Evolutionary conservation across 2,113 vertebrate species (phyloP).

Genomic region (Diphyllodes magnificus): DNA sequence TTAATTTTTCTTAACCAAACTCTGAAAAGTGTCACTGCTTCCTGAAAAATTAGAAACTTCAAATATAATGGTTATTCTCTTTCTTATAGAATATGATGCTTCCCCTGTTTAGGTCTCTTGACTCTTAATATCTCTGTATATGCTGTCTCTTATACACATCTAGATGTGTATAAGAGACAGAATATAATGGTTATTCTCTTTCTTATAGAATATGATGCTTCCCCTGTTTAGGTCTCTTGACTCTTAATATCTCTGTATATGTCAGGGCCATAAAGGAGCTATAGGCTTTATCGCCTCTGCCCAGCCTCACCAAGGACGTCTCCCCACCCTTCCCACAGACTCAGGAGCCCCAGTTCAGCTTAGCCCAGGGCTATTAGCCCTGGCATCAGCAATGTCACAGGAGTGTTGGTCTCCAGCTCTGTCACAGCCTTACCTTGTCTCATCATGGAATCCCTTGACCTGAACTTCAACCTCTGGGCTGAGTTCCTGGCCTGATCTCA

Average conservation of each 20-base stretch:
- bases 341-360: not conserved
- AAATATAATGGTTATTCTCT: not conserved
- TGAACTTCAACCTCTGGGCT: fast-evolving
- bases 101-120: not conserved
- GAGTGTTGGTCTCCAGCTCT: not conserved
- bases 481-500: not conserved
- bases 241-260: not conserved
- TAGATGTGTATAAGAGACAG: no score
- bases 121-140: not conserved
- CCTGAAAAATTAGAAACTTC: not conserved
- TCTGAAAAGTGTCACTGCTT: not conserved
- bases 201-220: not conserved
- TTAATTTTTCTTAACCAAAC: not conserved
- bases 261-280: not conserved
- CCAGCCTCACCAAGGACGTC: fast-evolving
- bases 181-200: no score
- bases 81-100: not conserved
- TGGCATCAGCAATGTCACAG: not conserved
- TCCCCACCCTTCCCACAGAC: not conserved
- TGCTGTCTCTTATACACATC: no score
- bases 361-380: no score
- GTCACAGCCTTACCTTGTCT: not conserved
- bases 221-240: not conserved
- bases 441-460: not conserved
- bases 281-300: not conserved